Base-by-base conservation (phyloP, 2,888 invertebrate species). In the Polydrusus tereticollis region DNA sequence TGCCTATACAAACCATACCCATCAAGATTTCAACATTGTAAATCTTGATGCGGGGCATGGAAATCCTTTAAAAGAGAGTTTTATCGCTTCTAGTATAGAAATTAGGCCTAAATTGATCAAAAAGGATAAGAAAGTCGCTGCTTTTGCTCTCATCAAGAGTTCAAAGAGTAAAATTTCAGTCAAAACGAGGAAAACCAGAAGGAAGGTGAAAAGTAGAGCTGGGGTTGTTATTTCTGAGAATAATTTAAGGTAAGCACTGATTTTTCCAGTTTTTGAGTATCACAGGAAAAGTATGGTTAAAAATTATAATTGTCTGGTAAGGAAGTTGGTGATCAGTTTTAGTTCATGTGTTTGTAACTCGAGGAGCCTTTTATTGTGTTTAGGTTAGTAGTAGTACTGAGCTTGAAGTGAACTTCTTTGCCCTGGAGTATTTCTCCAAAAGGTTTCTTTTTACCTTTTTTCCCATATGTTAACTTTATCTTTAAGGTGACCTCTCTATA, bases 131-230 rank as follows among this genome's bases (percentile, higher is more conserved):
- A 60, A 66, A 57, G 41, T 47, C 3, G 16, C 55, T 33, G 59
- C 73, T 21, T 47, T 66, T 1, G 72, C 75, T 23, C 36, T 67
- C 26, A n/a, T 74, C 7, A 78, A 76, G 66, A 50, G 26, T 43
- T 43, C 62, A 43, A 77, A 73, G 62, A 76, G 74, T 68, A 80
- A 76, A 52, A 69, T 79, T 69, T 72, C 76, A 6, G 43, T 79
- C 14, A 79, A 78, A 71, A 76, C 68, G 8, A 76, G 69, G 70
- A 78, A 73, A 69, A 21, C 38, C 21, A 75, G 59, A 16, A 77
- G 72, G 41, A 78, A 75, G 62, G 45, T 58, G 2, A 78, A 77
- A 52, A 52, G 68, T 23, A 72, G 74, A 68, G 41, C 65, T 18
- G 73, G 69, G 16, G 26, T 14, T 36, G 36, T 38, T 18, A 36